Base-by-base conservation (phyloP, 2,113 vertebrate species). In the Rhea pennata region DNA sequence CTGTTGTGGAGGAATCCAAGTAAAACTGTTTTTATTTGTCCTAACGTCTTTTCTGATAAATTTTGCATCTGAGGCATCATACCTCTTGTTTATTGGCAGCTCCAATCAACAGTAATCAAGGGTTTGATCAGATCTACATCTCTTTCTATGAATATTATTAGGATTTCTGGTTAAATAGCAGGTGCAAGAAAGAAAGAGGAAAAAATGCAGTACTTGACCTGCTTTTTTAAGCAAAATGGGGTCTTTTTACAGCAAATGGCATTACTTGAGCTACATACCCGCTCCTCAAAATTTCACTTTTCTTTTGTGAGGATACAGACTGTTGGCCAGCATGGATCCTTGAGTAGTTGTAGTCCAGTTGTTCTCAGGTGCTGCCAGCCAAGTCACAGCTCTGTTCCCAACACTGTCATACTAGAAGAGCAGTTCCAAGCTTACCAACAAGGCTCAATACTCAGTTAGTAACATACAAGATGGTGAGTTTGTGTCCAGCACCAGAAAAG, bases 31-130 rank as follows among this genome's bases (percentile, higher is more conserved):
- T 88, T 83, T 87, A 64, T 95, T 97, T 92, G 83, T 80, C 87
- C 40, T 70, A 62, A 82, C 19, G 70, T 83, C 54, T 91, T 89
- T 85, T 82, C 94, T 85, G 42, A 93, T 56, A 95, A 88, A 69
- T 72, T 67, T 21, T 72, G 29, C 58, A 78, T 72, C 61, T 67
- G 88, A 75, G 48, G 64, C 51, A 66, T 40, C 58, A 75, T 1
- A 0, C 53, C 74, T 76, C 74, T 50, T 1, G 0, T 87, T 85
- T 70, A 26, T 16, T 91, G 67, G 26, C 13, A 24, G 26, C 27
- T 50, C 79, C 93, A 76, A 39, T 76, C 53, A 79, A 24, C 27
- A 71, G 27, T 20, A 66, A 87, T 69, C n/a, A 70, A 46, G 13
- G 22, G 36, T 10, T 21, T 84, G 46, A 77, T 80, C 83, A 92